Evolutionary conservation across 2,113 vertebrate species (phyloP), one percentile per base, ranked within the genome.

Genomic region (Raphicerus campestris): DNA sequence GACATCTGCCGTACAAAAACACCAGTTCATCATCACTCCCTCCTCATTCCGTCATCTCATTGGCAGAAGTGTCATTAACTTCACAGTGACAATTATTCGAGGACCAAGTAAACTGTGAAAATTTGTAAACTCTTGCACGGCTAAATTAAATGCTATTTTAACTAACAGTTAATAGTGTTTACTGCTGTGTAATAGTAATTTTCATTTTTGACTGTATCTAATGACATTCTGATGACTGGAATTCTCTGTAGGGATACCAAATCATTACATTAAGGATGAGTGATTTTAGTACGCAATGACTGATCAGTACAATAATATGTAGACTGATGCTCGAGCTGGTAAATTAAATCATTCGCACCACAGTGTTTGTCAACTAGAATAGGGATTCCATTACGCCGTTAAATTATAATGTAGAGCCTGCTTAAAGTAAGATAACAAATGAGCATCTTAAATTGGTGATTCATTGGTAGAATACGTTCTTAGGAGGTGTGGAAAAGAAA

Each of bases 191-290:
- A 98, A 98, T 99, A 99, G 99, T 99, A 98, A 99, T 99, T 99
- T 99, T 99, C 99, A 99, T 99, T 99, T 99, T 99, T 99, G 99
- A 99, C 99, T 98, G 98, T 99, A 99, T 99, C 98, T 99, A 99
- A 99, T 99, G 99, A 98, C 99, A 99, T 99, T 99, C 99, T 99
- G 99, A 99, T 99, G 98, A n/a, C 98, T 99, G 97, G 98, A 99
- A 99, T 98, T 99, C 99, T 99, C 99, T 99, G 98, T 99, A 99
- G 99, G 98, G 98, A 98, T 99, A 99, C 98, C 98, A 98, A 98
- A 99, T 99, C 99, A 99, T 99, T 99, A 98, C 98, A 99, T 99
- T 99, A 99, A 99, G 99, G 99, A 99, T 99, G 99, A 99, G 98
- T 98, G 99, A 99, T 99, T 99, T 99, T 99, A 99, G 98, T 98